Evolutionary conservation across 2,113 vertebrate species (phyloP), one percentile per base, ranked within the genome.

Genomic region (Osmerus eperlanus): DNA sequence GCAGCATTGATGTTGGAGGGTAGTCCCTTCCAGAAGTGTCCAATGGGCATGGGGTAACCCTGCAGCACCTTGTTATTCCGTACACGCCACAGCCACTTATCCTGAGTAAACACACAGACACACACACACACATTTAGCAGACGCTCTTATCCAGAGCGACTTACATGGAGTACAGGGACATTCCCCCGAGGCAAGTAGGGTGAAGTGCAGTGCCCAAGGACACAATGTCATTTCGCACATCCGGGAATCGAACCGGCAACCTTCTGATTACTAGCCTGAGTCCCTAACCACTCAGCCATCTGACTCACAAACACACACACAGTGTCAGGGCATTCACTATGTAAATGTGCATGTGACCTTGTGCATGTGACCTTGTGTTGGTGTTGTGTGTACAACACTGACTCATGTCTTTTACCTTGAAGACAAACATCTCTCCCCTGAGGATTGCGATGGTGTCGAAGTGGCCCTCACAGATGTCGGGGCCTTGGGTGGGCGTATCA

Each of bases 351-450:
- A 3, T 56, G 16, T 56, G 18, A 28, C 14, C 25, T 3, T 53
- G 66, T 55, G 14, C 29, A 3, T 56, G 16, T 56, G 18, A 28
- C 14, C 25, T 3, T 53, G 66, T 55, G 14, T 63, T 18, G 6
- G 6, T 36, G 53, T 65, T 66, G n/a, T 65, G 16, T 59, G 52
- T 51, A 29, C 25, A 8, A n/a, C 21, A 29, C 9, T 32, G n/a
- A 23, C 6, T 3, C 36, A 14, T 9, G 3, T 25, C 1, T 15
- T 29, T 52, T 74, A 96, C 96, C 94, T 96, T 97, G 85, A 97
- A 97, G 28, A 95, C 94, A 83, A 97, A 96, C 93, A 94, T 96
- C 81, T 97, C 95, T 67, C 94, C 96, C 58, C 96, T 89, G 16
- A 97, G 91, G 78, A 93, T 70, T 1, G 95, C 92, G n/a, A 96